A percentile compares a stretch with the other conserved stretches of the same genome.
Evolutionary conservation across 2,113 vertebrate species (phyloP).

Genomic region (Acinonyx jubatus): DNA sequence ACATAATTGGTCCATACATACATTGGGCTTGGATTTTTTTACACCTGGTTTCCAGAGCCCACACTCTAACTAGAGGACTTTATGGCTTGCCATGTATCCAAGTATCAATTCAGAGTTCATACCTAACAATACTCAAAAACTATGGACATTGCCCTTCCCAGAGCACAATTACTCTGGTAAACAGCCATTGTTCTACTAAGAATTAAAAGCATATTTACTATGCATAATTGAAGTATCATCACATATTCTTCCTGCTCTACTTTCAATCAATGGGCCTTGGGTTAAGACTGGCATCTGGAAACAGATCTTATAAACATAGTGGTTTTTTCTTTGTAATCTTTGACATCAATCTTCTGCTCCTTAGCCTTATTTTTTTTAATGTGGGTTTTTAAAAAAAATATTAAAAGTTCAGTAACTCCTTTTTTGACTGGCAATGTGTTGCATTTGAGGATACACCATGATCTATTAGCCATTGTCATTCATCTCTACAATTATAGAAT

Average conservation of each 20-base stretch:
- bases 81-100: background rate
- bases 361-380: background rate
- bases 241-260: background rate
- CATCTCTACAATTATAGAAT: background rate
- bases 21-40: background rate
- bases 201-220: background rate
- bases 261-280: background rate
- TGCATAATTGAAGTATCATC: background rate
- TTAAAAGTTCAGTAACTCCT: background rate
- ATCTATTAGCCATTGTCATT: background rate
- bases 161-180: background rate
- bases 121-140: background rate
- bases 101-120: background rate
- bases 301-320: background rate
- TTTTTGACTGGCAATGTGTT: background rate
- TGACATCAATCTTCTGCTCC: background rate
- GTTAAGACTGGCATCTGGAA: background rate
- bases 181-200: background rate
- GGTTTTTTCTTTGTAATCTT: background rate
- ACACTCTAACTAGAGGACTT: background rate
- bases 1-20: background rate
- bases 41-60: background rate
- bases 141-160: background rate
- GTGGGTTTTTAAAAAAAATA: background rate
- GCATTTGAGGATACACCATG: background rate